Base-by-base conservation (phyloP, 2,888 invertebrate species). In the Cataglyphis cursor region DNA sequence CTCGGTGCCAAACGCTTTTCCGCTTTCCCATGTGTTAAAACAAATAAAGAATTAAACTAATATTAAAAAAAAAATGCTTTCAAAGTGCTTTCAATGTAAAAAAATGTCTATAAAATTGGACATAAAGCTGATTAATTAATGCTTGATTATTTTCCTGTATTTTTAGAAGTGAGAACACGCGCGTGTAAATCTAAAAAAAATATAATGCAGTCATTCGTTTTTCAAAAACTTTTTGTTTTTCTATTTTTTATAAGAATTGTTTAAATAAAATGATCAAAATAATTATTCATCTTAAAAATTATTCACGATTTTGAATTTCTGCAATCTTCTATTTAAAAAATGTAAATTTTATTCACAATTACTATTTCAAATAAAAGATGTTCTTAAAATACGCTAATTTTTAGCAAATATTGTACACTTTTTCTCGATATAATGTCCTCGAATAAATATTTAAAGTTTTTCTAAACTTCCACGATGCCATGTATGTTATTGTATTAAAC, bases 201-300 rank as follows among this genome's bases (percentile, higher is more conserved):
- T 35, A 48, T 65, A 28, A 28, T 35, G 35, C 48, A 18, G n/a
- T 65, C 24, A 75, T 73, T 59, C 38, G 10, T 59, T 54, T 31
- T n/a, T 57, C 9, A 1, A 57, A 5, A 57, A 18, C 38, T 59
- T 38, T n/a, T 41, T 15, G 9, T 38, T 24, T 51, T 51, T 1
- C 51, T 51, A 51, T 8, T 51, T 51, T 51, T 8, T n/a, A 51
- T 8, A 28, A 38, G 24, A 73, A 24, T 6, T 57, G 9, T 35
- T 35, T 35, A 35, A 35, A 35, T 35, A 35, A 35, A 35, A 6
- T 35, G 35, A 35, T 35, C 6, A 35, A 35, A 35, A 35, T 6
- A 41, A 24, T n/a, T 1, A 28, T 28, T 61, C 1, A 31, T 61
- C 3, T 24, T 24, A 1, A 9, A 68, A 51, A 1, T 48, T 15